phyloP scores from a whole-genome alignment of 2,113 vertebrate species.

The Heterochromis multidens region DNA sequence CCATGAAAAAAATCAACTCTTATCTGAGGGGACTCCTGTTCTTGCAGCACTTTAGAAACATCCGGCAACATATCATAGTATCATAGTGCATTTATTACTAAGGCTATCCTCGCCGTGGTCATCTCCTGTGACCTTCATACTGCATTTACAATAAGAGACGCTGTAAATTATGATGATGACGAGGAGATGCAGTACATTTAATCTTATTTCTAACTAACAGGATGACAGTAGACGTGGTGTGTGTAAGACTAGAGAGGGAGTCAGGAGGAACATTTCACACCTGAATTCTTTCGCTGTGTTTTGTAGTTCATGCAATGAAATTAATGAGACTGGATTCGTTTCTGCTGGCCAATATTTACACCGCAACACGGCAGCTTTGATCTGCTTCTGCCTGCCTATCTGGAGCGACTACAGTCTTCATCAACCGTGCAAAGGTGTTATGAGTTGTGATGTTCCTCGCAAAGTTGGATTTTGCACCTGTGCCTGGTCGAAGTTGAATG shows the following conservation, averaged over 20 bases:
- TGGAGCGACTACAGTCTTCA: conserved; percentile 51
- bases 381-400: conserved; percentile 51
- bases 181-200: no score
- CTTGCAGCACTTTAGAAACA: neutral
- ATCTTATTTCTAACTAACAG: no score
- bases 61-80: neutral
- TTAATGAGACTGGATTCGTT: conserved; percentile 63
- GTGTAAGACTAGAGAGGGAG: no score
- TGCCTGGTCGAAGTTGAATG: conserved; percentile 81
- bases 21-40: conserved; percentile 12
- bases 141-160: no score
- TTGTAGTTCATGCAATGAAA: neutral
- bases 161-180: no score
- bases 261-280: neutral
- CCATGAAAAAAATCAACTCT: neutral
- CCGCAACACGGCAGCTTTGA: conserved; percentile 69
- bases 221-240: no score
- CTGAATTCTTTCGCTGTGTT: neutral
- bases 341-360: conserved; percentile 63
- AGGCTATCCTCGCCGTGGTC: no score
- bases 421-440: conserved; percentile 65
- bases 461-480: conserved; percentile 85
- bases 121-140: no score
- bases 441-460: conserved; percentile 41
- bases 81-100: no score